Evolutionary conservation across 2,113 vertebrate genomes (phyloP).

Genomic region (Oophaga pumilio): DNA sequence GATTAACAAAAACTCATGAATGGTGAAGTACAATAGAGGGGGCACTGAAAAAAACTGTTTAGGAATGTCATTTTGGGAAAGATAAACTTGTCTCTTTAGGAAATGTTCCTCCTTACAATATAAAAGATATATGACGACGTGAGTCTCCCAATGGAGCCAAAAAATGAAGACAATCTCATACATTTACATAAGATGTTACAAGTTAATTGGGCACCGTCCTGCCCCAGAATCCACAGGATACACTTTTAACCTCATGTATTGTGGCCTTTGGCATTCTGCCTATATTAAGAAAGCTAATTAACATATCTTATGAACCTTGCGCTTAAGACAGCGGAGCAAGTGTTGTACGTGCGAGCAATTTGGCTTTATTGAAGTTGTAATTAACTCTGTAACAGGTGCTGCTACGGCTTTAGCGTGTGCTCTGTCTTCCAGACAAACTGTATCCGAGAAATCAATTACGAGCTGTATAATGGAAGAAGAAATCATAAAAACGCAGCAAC

Average conservation of each 20-base stretch:
- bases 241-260: neutral
- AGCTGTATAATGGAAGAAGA: slow-evolving; percentile 55
- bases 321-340: slow-evolving; percentile 47
- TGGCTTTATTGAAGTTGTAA: slow-evolving; percentile 57
- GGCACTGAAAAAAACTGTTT: too few relatives aligned
- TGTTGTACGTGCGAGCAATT: slow-evolving; percentile 51
- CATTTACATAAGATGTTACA: neutral
- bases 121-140: too few relatives aligned
- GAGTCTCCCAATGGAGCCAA: too few relatives aligned
- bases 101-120: too few relatives aligned
- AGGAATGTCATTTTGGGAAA: too few relatives aligned
- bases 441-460: slow-evolving; percentile 58
- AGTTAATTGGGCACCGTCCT: neutral
- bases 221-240: neutral
- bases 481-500: slow-evolving; percentile 56
- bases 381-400: slow-evolving; percentile 58
- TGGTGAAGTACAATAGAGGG: too few relatives aligned
- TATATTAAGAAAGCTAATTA: slow-evolving; percentile 43
- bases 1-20: too few relatives aligned
- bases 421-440: slow-evolving; percentile 57
- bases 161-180: too few relatives aligned
- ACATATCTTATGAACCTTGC: slow-evolving; percentile 49
- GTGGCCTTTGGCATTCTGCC: slow-evolving; percentile 17
- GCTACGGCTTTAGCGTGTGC: slow-evolving; percentile 54
- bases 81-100: too few relatives aligned